A percentile compares a stretch with the other conserved stretches of the same genome.
Conservation (phyloP, 2,113 vertebrate species). For the Gasterosteus aculeatus region DNA sequence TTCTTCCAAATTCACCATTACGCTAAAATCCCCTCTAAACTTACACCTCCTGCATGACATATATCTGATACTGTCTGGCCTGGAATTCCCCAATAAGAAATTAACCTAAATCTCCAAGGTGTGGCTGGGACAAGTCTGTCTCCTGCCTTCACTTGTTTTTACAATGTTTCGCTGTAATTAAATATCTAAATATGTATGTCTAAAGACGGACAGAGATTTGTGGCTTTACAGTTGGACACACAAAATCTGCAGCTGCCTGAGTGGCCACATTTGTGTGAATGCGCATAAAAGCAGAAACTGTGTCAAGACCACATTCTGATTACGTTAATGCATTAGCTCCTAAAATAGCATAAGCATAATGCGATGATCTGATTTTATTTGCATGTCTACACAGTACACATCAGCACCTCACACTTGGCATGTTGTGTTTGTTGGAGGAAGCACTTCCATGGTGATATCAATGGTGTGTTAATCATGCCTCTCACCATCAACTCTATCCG, state of each 20-base stretch:
- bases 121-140: neutral
- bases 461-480: neutral
- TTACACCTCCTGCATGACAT: neutral
- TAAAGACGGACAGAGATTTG: neutral
- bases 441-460: neutral
- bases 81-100: neutral
- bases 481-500: neutral
- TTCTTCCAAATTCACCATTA: neutral
- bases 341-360: neutral
- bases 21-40: neutral
- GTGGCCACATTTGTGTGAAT: neutral
- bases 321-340: conserved; percentile 5
- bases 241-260: neutral
- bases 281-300: neutral
- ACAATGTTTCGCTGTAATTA: neutral
- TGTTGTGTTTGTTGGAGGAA: neutral
- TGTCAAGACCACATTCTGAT: neutral
- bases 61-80: neutral
- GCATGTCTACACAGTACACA: neutral
- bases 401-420: neutral
- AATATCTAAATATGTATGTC: neutral
- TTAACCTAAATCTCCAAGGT: neutral
- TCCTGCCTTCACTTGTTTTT: neutral
- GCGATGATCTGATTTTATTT: conserved; percentile 16
- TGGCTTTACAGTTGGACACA: no score